Base-by-base conservation (phyloP, 2,797 vertebrate species). In the Linurgus olivaceus region DNA sequence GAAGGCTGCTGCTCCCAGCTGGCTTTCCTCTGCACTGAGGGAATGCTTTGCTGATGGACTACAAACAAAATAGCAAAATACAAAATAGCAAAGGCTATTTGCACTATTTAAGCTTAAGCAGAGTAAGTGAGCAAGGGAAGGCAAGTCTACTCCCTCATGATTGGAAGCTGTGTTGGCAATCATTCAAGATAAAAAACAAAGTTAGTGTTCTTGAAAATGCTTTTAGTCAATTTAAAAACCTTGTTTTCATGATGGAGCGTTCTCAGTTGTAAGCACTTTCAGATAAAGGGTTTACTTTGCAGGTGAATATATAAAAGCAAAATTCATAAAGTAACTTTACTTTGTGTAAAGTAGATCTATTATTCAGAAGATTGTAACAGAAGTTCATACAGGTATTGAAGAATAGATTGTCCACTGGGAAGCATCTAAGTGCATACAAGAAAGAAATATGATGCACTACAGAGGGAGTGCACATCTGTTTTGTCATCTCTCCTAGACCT, bases 311-410 rank as follows among this genome's bases (percentile, higher is more conserved):
- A 66, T 82, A 61, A 91, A 84, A 94, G 58, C 67, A 72, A 83
- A 91, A 94, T 73, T 72, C 38, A 45, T 94, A 42, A 89, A 83
- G 73, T 78, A 73, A 65, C 52, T 90, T 86, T 62, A 38, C 61
- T 88, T 55, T 61, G 67, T 62, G 33, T 91, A 84, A 90, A 94
- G 50, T 88, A 80, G 66, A 62, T 74, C 54, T 93, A 40, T 74
- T 76, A 71, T 93, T 94, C 86, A 87, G 59, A 79, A 95, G 63
- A 90, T 89, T 33, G 5, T 93, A 91, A 74, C 54, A 70, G 28
- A 92, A 88, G 76, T 78, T 96, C 35, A 66, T 91, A 47, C 52
- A 78, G 19, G 29, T 61, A 86, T 55, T 96, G 81, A 89, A 94
- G 86, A 86, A 88, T 44, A 85, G 71, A 35, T 81, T 91, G 74